Evolutionary conservation across 1,140 invertebrate species (phyloP).

Genomic region (Drosophila athabasca): DNA sequence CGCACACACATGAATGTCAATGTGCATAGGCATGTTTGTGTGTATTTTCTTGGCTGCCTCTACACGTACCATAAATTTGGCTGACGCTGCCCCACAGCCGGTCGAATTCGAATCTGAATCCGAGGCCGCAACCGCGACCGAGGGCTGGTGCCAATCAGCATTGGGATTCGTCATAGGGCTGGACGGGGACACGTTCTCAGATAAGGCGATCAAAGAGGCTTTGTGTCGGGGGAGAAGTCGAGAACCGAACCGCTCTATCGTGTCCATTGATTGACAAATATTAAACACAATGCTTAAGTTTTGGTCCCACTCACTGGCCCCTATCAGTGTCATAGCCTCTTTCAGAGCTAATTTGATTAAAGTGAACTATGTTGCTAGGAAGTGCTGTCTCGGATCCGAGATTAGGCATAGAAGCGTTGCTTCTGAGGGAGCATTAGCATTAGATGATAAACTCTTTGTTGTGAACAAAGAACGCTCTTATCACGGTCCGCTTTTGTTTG

Average conservation of each 20-base stretch:
- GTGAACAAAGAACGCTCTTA: conserved; percentile 29
- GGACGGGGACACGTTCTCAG: conserved; percentile 34
- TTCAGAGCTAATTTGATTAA: conserved; percentile 39
- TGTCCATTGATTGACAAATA: conserved; percentile 41
- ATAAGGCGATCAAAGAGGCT: conserved; percentile 47
- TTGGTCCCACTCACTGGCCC: neutral
- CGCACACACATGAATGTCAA: neutral
- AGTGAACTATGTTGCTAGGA: conserved; percentile 41
- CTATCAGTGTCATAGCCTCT: conserved; percentile 36
- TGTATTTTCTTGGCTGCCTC: neutral
- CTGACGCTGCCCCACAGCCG: neutral
- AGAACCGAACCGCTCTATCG: neutral
- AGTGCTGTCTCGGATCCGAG: conserved; percentile 1
- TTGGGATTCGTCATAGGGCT: conserved; percentile 24
- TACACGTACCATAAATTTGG: conserved; percentile 18
- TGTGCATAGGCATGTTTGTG: conserved; percentile 1
- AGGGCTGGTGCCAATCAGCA: neutral
- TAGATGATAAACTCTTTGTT: conserved; percentile 50
- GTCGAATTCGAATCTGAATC: neutral
- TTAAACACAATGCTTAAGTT: conserved; percentile 18
- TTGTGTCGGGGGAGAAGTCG: conserved; percentile 12
- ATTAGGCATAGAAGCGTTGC: conserved; percentile 2
- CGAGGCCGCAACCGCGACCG: neutral
- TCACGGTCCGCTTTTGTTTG: conserved; percentile 33
- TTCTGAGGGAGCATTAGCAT: neutral